Evolutionary conservation across 2,113 vertebrate genomes (phyloP), one percentile per base, ranked within the genome.

Genomic region (Oxyura jamaicensis): DNA sequence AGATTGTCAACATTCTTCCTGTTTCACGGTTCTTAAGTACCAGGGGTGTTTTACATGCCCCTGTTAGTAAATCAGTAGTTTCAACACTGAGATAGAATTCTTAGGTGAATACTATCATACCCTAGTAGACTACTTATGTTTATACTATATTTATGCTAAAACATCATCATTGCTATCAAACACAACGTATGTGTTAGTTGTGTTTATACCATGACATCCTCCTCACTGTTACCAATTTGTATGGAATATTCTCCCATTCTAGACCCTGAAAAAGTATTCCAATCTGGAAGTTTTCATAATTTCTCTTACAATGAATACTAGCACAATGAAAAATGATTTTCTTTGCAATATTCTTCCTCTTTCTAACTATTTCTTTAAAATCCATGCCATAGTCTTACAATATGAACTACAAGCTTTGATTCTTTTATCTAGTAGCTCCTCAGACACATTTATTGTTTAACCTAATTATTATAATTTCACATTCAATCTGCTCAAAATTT

Each of bases 181-280:
- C 10, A 65, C 2, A 52, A 67, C 17, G 31, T 1, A 10, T 3
- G 0, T 20, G 1, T 52, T 78, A 48, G 6, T 5, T 39, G 42
- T 87, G 9, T 62, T 55, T 76, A 35, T n/a, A 66, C 26, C 1
- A 1, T 19, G 36, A 35, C 2, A 48, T 21, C 18, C 60, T 83
- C 33, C 29, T 33, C 23, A 50, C 22, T 53, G 35, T 23, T 82
- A 13, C 4, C 50, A 81, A 12, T 42, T 75, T 72, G 6, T 39
- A 26, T 35, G 10, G 35, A 39, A 53, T 20, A 35, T 26, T 18
- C 26, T 29, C 68, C 48, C 26, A 35, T n/a, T 39, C 48, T 18
- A 39, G 25, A 36, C 28, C 13, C 20, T 39, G 35, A 36, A 72
- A 29, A 72, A 53, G 35, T 13, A 29, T 53, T 39, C 48, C 35